Evolutionary conservation across 2,888 invertebrate species (phyloP), one percentile per base, ranked within the genome.

Genomic region (Orthosia incerta): DNA sequence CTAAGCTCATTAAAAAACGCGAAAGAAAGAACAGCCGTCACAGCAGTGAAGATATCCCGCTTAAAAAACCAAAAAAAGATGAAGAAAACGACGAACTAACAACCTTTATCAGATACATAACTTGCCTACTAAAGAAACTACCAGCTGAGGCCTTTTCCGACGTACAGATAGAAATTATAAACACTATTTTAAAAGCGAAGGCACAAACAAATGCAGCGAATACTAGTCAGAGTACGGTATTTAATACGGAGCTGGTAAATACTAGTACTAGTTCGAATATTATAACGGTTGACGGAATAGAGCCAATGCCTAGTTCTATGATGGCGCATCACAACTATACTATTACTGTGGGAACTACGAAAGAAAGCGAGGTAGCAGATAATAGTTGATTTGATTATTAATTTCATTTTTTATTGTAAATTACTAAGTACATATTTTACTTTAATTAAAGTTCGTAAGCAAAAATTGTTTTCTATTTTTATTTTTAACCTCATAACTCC

Each of bases 111-210:
- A 90, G 86, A 71, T 95, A 95, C 71, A 85, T 94, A 0, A 87
- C 87, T 0, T 89, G 91, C 48, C 73, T 95, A 18, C 56, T 95
- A 3, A 91, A 91, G 74, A 90, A 92, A 51, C 73, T 94, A 5
- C 89, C 94, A 0, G 79, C 84, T 23, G 90, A 92, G 1, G 71
- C 79, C 0, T 89, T 89, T 56, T 87, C 88, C 0, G 89, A 91
- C 71, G 82, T 94, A 0, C 95, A 95, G 83, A 84, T 92, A 71
- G 94, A 94, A 4, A 93, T 95, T 0, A 88, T 95, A 0, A 93
- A 91, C 62, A 74, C 91, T 4, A 92, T 95, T 20, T 89, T 94
- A 87, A 91, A 82, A 16, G 91, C 92, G 0, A 91, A 92, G 15
- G 48, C 73, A 2, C 82, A 68, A 57, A 51, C 20, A 1, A 71